Percentiles rank a stretch among this genome's conserved stretches.
These are phyloP conservation scores for Eudemis profundana DNA, from an alignment of 2,888 invertebrate species.

Conservation along the genomic window DNA sequence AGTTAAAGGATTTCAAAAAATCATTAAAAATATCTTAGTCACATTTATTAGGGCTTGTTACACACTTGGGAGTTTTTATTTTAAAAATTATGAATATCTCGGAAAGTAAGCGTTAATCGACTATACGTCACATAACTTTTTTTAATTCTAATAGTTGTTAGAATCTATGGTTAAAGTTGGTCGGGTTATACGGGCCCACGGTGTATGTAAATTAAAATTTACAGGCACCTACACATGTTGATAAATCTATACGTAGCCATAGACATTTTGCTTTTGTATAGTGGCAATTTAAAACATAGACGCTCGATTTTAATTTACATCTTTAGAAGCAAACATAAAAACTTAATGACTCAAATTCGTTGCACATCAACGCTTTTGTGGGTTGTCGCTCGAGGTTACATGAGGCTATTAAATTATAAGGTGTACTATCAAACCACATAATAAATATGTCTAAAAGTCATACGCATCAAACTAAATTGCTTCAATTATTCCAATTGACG, in stretches of 20 bases:
- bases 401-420: constrained; percentile 51
- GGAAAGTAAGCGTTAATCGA: no score
- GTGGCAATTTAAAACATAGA: constrained; percentile 18
- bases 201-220: no score
- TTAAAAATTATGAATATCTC: no score
- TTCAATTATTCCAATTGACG: constrained; percentile 42
- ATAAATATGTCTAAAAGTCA: constrained; percentile 45
- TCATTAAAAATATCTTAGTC: no score
- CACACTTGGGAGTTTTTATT: no score
- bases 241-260: background rate
- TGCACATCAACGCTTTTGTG: constrained; percentile 51
- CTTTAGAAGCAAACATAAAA: constrained; percentile 56
- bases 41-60: no score
- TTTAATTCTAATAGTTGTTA: no score
- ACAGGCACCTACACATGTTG: background rate
- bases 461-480: constrained; percentile 41
- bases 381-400: constrained; percentile 58
- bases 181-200: no score
- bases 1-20: no score
- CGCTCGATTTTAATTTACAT: constrained; percentile 23
- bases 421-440: constrained; percentile 49
- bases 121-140: no score
- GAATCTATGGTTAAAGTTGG: no score
- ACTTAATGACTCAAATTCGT: constrained; percentile 64
- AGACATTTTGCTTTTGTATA: background rate